Evolutionary conservation across 2,888 invertebrate species (phyloP).

Genomic region (Hecatera dysodea): DNA sequence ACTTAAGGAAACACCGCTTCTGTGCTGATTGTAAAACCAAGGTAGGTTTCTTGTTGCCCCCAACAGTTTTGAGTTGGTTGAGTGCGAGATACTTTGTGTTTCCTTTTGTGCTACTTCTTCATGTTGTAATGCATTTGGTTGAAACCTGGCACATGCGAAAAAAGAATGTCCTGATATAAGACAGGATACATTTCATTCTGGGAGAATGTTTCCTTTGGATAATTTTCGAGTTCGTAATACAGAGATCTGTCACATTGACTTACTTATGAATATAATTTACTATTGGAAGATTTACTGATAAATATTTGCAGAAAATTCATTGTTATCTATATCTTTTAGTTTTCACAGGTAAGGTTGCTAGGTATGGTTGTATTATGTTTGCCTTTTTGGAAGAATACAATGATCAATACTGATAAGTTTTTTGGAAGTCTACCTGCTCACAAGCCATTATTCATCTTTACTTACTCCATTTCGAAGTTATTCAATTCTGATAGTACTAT

Average conservation of each 20-base stretch:
- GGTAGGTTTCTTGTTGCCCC: slow-evolving; percentile 86
- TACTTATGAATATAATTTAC: slow-evolving; percentile 22
- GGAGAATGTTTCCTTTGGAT: too few relatives aligned
- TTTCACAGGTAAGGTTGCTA: too few relatives aligned
- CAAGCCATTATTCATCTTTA: slow-evolving; percentile 9
- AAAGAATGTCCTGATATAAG: too few relatives aligned
- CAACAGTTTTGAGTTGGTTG: not conserved
- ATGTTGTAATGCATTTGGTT: too few relatives aligned
- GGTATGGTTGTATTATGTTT: not conserved
- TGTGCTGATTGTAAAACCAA: slow-evolving; percentile 98
- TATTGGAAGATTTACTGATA: slow-evolving; percentile 52
- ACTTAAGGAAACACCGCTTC: slow-evolving; percentile 98
- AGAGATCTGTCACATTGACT: slow-evolving; percentile 7
- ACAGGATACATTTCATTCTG: too few relatives aligned
- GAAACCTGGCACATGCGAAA: too few relatives aligned
- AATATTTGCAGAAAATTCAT: slow-evolving; percentile 34
- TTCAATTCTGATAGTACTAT: slow-evolving; percentile 38
- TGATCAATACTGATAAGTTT: not conserved
- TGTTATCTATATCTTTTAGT: slow-evolving; percentile 46
- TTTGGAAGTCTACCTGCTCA: not conserved
- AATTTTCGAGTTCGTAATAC: not conserved
- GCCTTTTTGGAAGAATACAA: not conserved
- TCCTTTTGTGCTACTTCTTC: not conserved
- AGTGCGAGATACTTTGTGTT: not conserved
- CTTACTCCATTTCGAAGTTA: slow-evolving; percentile 11